A percentile compares a stretch with the other conserved stretches of the same genome.
These are phyloP conservation scores for Papilio elwesi DNA, from an alignment of 2,888 invertebrate genomes.

Conservation along the genomic window DNA sequence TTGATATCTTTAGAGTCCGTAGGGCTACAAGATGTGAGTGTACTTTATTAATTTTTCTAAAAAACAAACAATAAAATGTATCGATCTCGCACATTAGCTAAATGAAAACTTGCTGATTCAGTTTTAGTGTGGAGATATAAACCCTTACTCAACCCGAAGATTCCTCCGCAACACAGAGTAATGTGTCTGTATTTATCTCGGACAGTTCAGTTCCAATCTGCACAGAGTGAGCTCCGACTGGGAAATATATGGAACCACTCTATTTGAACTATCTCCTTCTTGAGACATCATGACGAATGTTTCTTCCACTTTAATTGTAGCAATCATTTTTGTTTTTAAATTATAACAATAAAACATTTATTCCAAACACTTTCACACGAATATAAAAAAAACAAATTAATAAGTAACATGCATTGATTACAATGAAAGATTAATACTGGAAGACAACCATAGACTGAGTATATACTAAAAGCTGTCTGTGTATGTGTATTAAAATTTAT, in stretches of 20 bases:
- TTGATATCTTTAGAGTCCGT: too few species aligned
- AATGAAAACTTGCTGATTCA: constrained; percentile 13
- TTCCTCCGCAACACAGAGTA: constrained; percentile 10
- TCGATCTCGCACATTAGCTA: not conserved
- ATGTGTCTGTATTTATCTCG: constrained; percentile 24
- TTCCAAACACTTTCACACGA: too few species aligned
- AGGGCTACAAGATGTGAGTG: too few species aligned
- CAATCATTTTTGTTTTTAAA: not conserved
- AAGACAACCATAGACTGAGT: too few species aligned
- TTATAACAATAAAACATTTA: too few species aligned
- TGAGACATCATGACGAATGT: constrained; percentile 5
- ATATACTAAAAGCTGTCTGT: too few species aligned
- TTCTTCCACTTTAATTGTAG: not conserved
- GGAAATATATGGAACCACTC: constrained; percentile 9
- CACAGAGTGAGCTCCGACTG: constrained; percentile 17
- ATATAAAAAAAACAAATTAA: too few species aligned
- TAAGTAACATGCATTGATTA: too few species aligned
- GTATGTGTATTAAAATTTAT: too few species aligned
- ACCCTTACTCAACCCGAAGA: constrained; percentile 1
- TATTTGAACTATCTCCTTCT: constrained; percentile 1
- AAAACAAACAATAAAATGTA: not conserved
- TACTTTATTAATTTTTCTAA: too few species aligned
- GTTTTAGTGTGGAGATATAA: constrained; percentile 4
- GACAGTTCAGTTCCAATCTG: constrained; percentile 27
- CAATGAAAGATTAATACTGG: too few species aligned